Base-by-base conservation (phyloP, 2,888 invertebrate species). In the Microplitis manilae region DNA sequence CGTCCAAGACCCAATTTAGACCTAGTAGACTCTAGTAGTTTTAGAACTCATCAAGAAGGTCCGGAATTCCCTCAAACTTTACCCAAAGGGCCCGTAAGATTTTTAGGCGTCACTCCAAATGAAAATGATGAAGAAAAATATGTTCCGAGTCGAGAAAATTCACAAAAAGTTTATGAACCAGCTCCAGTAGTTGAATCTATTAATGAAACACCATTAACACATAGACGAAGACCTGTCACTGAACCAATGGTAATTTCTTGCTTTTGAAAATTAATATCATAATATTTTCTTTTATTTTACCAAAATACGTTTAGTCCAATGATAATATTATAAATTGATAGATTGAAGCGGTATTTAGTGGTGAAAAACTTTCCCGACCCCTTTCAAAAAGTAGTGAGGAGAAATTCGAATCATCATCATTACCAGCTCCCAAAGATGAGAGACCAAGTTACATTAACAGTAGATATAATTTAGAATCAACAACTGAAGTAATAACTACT, bases 11-110 rank as follows among this genome's bases (percentile, higher is more conserved):
- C 95, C 67, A 95, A 95, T 84, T 92, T 96, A 74, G 96, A 96
- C 87, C 91, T 96, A 68, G 95, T 96, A 0, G 96, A 96, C 87
- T 94, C 95, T 82, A 95, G 94, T 82, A 95, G 95, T 83, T 96
- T 96, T 90, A 94, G 96, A 84, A 95, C 96, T 0, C 92, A 94
- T 84, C 83, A 87, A 78, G 89, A 90, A 17, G 91, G 91, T 20
- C 91, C 92, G 0, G 93, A 93, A 79, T 94, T 93, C 82, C 92
- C 92, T 1, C 89, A 91, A 79, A 91, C 90, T 76, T 85, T 92
- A 65, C 92, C 92, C 5, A 91, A 91, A 80, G 92, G 92, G 72
- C 92, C 92, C 60, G 91, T 92, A 74, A 90, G 92, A 82, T 92
- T 93, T 79, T 92, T 93, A 82, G 92, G 92, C 69, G 92, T 92